A percentile compares a stretch with the other conserved stretches of the same genome.
These are phyloP conservation scores for Graphium colonna DNA, from an alignment of 2,888 invertebrate species.

Conservation along the genomic window DNA sequence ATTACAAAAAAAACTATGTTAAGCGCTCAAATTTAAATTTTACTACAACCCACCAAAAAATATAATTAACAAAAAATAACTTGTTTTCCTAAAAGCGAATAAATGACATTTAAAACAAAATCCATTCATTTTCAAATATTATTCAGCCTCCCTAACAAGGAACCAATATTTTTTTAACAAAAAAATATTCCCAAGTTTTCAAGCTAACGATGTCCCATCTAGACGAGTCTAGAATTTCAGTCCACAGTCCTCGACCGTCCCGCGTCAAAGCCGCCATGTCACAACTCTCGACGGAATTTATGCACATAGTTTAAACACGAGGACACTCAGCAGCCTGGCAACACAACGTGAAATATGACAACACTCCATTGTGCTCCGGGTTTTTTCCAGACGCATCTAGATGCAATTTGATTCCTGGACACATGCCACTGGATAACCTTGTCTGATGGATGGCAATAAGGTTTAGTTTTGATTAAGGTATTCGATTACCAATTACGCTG, in stretches of 20 bases:
- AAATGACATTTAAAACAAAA: too few relatives aligned
- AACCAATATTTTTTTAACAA: too few relatives aligned
- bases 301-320: slow-evolving; percentile 67
- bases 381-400: slow-evolving; percentile 4
- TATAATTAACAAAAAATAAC: too few relatives aligned
- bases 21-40: too few relatives aligned
- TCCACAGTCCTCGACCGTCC: slow-evolving; percentile 37
- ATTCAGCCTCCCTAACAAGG: too few relatives aligned
- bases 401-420: slow-evolving; percentile 8
- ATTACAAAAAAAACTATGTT: too few relatives aligned
- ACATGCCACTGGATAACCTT: background rate
- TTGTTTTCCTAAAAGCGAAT: too few relatives aligned
- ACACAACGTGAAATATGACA: slow-evolving; percentile 39
- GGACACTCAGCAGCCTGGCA: slow-evolving; percentile 51
- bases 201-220: slow-evolving; percentile 1
- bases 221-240: slow-evolving; percentile 18
- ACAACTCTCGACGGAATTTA: slow-evolving; percentile 61
- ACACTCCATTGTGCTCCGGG: slow-evolving; percentile 28
- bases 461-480: slow-evolving; percentile 6
- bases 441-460: background rate
- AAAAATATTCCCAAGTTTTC: too few relatives aligned
- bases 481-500: too few relatives aligned
- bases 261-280: slow-evolving; percentile 39
- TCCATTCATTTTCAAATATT: too few relatives aligned
- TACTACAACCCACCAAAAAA: too few relatives aligned